Evolutionary conservation across 2,797 vertebrate species (phyloP).

Genomic region (Peromyscus attwateri): DNA sequence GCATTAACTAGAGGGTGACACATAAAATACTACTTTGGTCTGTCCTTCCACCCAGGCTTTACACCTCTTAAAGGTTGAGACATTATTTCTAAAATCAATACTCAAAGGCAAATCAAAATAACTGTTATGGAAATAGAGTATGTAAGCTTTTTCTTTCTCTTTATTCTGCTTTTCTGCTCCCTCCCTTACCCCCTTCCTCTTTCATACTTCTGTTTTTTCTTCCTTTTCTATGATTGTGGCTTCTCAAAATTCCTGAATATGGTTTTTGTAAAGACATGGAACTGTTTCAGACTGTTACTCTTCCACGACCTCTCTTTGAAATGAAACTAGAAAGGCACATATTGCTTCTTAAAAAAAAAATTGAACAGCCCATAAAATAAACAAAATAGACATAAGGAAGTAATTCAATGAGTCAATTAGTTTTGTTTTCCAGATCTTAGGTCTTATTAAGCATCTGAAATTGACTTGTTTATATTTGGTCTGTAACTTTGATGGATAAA

Average conservation of each 20-base stretch:
- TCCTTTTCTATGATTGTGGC: conserved; percentile 1
- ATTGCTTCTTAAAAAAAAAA: conserved; percentile 46
- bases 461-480: conserved; percentile 62
- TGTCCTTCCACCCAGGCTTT: not conserved
- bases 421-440: conserved; percentile 43
- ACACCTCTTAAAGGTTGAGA: not conserved
- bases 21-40: not conserved
- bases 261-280: not conserved
- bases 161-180: not conserved
- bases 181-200: no score
- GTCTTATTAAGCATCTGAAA: conserved; percentile 32
- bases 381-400: conserved; percentile 40
- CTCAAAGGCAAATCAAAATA: conserved; percentile 9
- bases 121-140: conserved; percentile 44
- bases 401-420: conserved; percentile 44
- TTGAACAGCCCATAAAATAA: not conserved
- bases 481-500: conserved; percentile 36
- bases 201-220: not conserved
- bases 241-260: conserved; percentile 10
- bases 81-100: not conserved
- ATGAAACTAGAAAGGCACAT: conserved; percentile 55
- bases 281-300: conserved; percentile 26
- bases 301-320: conserved; percentile 51
- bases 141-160: not conserved
- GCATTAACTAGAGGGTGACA: not conserved